A percentile compares a stretch with the other conserved stretches of the same genome.
Conservation (phyloP, 2,888 invertebrate species). For the Schizaphis graminum region DNA sequence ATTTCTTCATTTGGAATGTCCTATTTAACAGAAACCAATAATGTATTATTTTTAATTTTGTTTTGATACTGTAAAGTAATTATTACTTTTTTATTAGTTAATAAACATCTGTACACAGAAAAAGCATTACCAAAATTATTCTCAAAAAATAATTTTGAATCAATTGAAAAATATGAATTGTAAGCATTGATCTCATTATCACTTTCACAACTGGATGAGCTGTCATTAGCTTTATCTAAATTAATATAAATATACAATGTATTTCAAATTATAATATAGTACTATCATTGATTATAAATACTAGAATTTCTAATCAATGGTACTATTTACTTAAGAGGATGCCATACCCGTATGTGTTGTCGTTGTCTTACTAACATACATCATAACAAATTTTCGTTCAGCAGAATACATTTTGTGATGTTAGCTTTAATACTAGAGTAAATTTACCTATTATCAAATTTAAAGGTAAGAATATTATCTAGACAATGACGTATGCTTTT, state of each 20-base stretch:
- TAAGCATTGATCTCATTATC: constrained; percentile 60
- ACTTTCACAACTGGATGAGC: constrained; percentile 64
- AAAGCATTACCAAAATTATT: constrained; percentile 70
- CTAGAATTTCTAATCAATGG: too few species aligned
- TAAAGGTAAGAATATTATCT: too few species aligned
- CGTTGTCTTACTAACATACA: too few species aligned
- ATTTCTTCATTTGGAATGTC: constrained; percentile 48
- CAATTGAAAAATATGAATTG: constrained; percentile 70
- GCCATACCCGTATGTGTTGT: too few species aligned
- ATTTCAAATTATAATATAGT: not conserved
- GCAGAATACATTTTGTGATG: too few species aligned
- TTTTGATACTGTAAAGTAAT: not conserved
- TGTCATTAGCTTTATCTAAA: constrained; percentile 57
- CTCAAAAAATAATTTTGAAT: constrained; percentile 70
- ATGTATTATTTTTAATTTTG: not conserved
- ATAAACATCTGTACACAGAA: constrained; percentile 59
- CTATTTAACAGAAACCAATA: constrained; percentile 3
- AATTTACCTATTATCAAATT: too few species aligned
- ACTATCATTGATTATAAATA: not conserved
- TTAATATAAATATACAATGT: constrained; percentile 9
- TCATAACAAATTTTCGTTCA: too few species aligned
- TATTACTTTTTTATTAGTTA: constrained; percentile 53
- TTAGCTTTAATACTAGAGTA: too few species aligned
- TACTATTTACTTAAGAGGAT: not conserved
- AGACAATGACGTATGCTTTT: too few species aligned